Percentiles rank a stretch among this genome's conserved stretches.
phyloP scores from a whole-genome alignment of 1,140 invertebrate species.

The Hycleus cichorii region DNA sequence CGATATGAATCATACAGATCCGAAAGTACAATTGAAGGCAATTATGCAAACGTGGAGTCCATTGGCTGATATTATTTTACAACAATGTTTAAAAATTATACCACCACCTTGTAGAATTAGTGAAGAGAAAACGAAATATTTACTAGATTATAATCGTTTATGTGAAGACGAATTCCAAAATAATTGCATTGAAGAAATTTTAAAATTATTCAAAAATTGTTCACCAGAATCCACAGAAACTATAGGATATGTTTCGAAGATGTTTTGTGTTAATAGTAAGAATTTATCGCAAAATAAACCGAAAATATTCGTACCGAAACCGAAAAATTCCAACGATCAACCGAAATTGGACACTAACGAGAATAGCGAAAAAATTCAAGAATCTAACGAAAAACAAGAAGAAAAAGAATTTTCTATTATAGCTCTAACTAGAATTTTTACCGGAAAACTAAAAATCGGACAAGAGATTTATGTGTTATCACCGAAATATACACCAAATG shows the following conservation, averaged over 20 bases:
- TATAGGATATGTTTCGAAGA: constrained; percentile 93
- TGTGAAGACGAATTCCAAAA: constrained; percentile 27
- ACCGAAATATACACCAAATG: constrained; percentile 51
- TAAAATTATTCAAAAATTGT: constrained; percentile 56
- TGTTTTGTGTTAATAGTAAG: constrained; percentile 74
- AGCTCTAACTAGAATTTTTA: constrained; percentile 91
- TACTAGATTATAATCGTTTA: constrained; percentile 40
- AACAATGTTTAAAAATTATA: constrained; percentile 72
- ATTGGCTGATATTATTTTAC: constrained; percentile 68
- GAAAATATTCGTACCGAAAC: constrained; percentile 27
- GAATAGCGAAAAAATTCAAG: constrained; percentile 21
- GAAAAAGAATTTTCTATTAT: constrained; percentile 57
- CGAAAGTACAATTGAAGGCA: constrained; percentile 68
- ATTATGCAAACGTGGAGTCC: constrained; percentile 87
- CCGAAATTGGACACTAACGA: not conserved
- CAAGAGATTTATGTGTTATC: constrained; percentile 76
- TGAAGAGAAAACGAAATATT: constrained; percentile 59
- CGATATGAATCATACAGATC: constrained; percentile 73
- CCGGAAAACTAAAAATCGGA: constrained; percentile 75
- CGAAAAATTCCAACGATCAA: constrained; percentile 8
- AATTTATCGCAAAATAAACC: constrained; percentile 42
- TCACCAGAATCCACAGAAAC: constrained; percentile 51
- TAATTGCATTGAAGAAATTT: constrained; percentile 26
- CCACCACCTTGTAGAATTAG: constrained; percentile 74
- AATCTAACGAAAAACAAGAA: constrained; percentile 29